Conservation (phyloP, 2,888 invertebrate species). For the Drosophila diplacantha region DNA sequence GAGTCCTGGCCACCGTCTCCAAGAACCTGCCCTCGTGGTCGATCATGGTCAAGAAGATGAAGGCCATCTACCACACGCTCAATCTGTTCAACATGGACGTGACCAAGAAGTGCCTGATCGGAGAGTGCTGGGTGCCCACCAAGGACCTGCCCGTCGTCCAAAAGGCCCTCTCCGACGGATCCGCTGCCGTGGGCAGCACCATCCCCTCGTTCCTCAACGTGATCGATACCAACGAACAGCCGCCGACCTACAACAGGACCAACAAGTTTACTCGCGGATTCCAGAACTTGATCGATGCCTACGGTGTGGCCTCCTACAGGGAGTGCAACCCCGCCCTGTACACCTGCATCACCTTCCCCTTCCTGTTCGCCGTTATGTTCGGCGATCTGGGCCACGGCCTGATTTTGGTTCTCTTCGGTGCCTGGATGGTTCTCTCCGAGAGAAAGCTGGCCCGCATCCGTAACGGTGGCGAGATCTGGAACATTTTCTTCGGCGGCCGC, state of each 20-base stretch:
- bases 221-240: slow-evolving; percentile 88
- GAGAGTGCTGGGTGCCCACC: slow-evolving; percentile 92
- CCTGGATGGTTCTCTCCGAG: slow-evolving; percentile 90
- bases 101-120: slow-evolving; percentile 93
- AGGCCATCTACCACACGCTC: slow-evolving; percentile 95
- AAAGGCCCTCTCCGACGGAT: slow-evolving; percentile 89
- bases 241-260: slow-evolving; percentile 95
- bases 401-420: slow-evolving; percentile 89
- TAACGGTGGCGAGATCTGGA: slow-evolving; percentile 93
- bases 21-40: slow-evolving; percentile 91
- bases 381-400: slow-evolving; percentile 95
- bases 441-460: slow-evolving; percentile 85
- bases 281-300: slow-evolving; percentile 95
- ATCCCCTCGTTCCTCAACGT: slow-evolving; percentile 96
- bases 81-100: slow-evolving; percentile 96
- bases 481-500: slow-evolving; percentile 97
- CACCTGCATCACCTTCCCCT: slow-evolving; percentile 95
- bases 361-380: slow-evolving; percentile 97
- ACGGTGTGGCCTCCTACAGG: slow-evolving; percentile 95
- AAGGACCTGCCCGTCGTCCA: slow-evolving; percentile 86
- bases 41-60: slow-evolving; percentile 91
- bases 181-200: slow-evolving; percentile 91
- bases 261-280: slow-evolving; percentile 96
- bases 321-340: slow-evolving; percentile 95
- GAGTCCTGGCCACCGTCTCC: slow-evolving; percentile 89